Percentiles rank a stretch among this genome's conserved stretches.
Evolutionary conservation across 2,888 invertebrate species (phyloP).

Genomic region (Eustalomyia histrio): DNA sequence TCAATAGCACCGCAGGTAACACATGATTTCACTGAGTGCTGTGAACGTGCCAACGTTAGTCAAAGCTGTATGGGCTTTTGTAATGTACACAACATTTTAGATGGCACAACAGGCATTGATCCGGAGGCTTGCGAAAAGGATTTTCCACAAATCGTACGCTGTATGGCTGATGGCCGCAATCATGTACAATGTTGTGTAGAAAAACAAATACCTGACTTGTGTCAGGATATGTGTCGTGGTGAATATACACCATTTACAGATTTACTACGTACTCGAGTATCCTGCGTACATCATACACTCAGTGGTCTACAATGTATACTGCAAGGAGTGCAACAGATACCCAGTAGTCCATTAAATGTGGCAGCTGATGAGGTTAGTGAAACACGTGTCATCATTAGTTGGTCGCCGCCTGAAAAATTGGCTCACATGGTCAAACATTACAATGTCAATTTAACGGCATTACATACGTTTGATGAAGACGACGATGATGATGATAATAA

Average conservation of each 20-base stretch:
- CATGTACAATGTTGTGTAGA: constrained; percentile 92
- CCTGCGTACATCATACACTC: constrained; percentile 90
- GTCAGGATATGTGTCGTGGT: constrained; percentile 91
- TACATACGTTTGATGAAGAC: constrained; percentile 84
- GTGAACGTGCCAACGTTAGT: constrained; percentile 85
- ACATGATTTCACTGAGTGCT: constrained; percentile 92
- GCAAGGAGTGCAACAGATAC: constrained; percentile 86
- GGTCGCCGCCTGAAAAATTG: constrained; percentile 85
- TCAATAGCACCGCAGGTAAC: constrained; percentile 78
- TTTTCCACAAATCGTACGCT: constrained; percentile 88
- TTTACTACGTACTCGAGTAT: constrained; percentile 90
- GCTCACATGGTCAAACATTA: constrained; percentile 84
- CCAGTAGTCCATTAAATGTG: constrained; percentile 87
- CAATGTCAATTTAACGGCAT: constrained; percentile 85
- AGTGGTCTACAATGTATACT: constrained; percentile 91
- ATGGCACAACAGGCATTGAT: constrained; percentile 88
- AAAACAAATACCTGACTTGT: constrained; percentile 90
- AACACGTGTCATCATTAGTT: constrained; percentile 85
- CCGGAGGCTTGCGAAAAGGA: constrained; percentile 90
- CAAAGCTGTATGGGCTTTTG: constrained; percentile 88
- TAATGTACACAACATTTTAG: constrained; percentile 87
- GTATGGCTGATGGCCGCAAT: constrained; percentile 90
- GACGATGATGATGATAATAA: constrained; percentile 69
- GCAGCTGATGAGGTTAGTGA: constrained; percentile 87
- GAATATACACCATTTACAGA: constrained; percentile 92